Conservation (phyloP, 2,113 vertebrate species). For the Alligator mississippiensis region DNA sequence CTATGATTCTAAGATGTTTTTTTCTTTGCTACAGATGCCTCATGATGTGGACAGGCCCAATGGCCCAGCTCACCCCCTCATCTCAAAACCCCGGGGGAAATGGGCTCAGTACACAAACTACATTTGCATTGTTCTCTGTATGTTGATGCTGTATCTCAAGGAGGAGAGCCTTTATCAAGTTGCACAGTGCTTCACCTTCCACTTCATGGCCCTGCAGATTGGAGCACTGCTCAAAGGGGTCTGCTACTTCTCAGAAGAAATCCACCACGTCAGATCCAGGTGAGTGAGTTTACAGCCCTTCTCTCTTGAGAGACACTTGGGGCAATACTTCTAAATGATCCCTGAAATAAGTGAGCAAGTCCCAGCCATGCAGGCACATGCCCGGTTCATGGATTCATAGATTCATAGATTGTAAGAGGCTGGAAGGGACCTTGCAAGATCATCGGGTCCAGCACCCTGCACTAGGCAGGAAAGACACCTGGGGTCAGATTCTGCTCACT, state of each 20-base stretch:
- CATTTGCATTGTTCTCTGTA: not conserved
- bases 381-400: too few species aligned
- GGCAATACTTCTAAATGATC: not conserved
- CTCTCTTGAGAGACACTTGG: not conserved
- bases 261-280: slow-evolving; percentile 58
- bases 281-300: not conserved
- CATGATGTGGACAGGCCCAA: not conserved
- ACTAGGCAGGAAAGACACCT: too few species aligned
- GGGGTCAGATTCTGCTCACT: not conserved
- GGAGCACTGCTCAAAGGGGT: slow-evolving; percentile 4
- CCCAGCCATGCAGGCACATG: not conserved
- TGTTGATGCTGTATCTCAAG: not conserved
- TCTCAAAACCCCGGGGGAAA: slow-evolving; percentile 44
- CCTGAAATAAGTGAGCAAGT: not conserved
- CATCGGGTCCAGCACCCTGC: too few species aligned
- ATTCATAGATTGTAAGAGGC: too few species aligned
- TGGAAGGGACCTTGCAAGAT: too few species aligned
- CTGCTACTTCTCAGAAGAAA: slow-evolving; percentile 49
- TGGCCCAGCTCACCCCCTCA: not conserved
- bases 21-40: not conserved
- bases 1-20: not conserved
- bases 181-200: not conserved
- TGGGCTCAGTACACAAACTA: not conserved
- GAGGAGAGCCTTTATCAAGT: not conserved
- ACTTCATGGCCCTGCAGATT: slow-evolving; percentile 25